Conservation (phyloP, 2,797 vertebrate species). For the Periparus ater region DNA sequence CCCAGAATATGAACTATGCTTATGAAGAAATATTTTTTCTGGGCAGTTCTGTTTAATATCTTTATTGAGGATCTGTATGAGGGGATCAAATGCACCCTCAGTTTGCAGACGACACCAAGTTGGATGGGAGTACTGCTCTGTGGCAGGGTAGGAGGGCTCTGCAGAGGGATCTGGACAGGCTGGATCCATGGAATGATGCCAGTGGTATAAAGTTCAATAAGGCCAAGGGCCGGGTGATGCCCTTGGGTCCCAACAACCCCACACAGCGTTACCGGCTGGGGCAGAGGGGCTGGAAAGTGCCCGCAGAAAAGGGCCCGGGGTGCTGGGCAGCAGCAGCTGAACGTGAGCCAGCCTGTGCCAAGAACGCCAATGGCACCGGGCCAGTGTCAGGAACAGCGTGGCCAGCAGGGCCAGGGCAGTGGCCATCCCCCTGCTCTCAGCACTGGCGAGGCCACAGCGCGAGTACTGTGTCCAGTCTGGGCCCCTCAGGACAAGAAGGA, state of each 20-base stretch:
- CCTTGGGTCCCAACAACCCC: not conserved
- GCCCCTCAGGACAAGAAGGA: not conserved
- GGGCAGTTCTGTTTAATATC: not conserved
- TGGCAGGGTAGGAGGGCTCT: not conserved
- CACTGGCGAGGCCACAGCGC: not conserved
- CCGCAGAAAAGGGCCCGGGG: not conserved
- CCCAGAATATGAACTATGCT: not conserved
- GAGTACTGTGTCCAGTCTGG: not conserved
- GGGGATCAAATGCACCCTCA: not conserved
- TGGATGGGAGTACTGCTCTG: not conserved
- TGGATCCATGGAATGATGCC: not conserved
- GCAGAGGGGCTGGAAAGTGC: not conserved
- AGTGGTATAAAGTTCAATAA: too few species aligned
- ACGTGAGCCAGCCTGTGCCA: not conserved
- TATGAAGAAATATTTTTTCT: not conserved
- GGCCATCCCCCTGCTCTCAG: not conserved
- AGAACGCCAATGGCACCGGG: not conserved
- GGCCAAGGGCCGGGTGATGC: not conserved
- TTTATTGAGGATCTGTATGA: not conserved
- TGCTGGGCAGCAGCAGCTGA: not conserved
- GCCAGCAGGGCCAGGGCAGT: not conserved
- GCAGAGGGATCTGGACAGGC: not conserved
- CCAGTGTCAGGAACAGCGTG: not conserved
- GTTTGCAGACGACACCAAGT: not conserved
- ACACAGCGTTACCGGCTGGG: not conserved